These are phyloP conservation scores for Dendrocincla tyrannina DNA, from an alignment of 2,797 vertebrate species.

Conservation along the genomic window DNA sequence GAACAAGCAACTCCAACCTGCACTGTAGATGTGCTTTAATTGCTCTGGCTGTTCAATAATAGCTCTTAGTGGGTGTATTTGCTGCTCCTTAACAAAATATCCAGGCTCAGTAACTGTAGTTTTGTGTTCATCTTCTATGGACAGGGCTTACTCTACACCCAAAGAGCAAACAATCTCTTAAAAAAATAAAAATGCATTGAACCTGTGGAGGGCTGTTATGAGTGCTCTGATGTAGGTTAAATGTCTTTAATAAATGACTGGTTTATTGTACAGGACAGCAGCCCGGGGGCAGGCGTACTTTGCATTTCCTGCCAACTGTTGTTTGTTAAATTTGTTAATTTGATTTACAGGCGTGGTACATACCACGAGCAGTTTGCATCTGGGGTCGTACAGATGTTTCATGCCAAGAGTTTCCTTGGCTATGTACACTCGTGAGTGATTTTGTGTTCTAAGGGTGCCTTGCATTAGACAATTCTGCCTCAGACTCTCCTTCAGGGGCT, in stretches of 20 bases:
- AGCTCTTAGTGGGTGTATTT: background rate
- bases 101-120: background rate
- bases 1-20: background rate
- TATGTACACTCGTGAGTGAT: background rate
- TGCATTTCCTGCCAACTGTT: conserved; percentile 43
- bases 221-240: background rate
- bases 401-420: background rate
- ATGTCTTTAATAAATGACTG: conserved; percentile 17
- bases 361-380: background rate
- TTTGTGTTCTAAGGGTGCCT: background rate
- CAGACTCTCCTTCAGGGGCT: background rate
- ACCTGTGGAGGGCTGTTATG: background rate
- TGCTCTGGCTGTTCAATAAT: background rate
- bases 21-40: background rate
- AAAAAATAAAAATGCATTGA: background rate
- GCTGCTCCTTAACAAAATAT: background rate
- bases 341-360: conserved; percentile 24
- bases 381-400: background rate
- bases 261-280: conserved; percentile 22
- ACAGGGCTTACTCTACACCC: background rate
- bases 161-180: background rate
- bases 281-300: conserved; percentile 5
- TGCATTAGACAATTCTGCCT: background rate
- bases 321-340: conserved; percentile 61
- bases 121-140: background rate